Evolutionary conservation across 2,797 vertebrate species (phyloP), one percentile per base, ranked within the genome.

Genomic region (Gouania willdenowi): DNA sequence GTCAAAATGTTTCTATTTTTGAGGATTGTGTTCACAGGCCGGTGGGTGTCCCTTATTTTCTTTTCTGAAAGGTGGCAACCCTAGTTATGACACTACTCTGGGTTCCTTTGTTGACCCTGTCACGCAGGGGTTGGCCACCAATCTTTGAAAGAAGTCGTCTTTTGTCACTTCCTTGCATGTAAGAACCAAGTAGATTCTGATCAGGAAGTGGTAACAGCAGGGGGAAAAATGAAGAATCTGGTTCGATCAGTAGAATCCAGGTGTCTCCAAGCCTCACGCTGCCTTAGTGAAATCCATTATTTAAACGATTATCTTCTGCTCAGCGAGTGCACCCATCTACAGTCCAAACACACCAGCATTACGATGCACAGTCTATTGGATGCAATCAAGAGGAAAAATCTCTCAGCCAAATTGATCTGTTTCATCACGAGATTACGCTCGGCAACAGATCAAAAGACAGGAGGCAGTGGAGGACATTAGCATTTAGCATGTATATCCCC

Each of bases 241-340:
- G 16, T 26, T 20, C 49, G 38, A 58, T 41, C 41, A 52, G 16
- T 48, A 63, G 25, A 37, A 50, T 10, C 34, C 42, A 25, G 16
- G 49, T 62, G 31, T 28, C 44, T 38, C 30, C 2, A 46, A 49
- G 48, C 46, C 26, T 51, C 30, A 46, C 36, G 42, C 48, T 41
- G 49, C 70, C 40, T 54, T 19, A 49, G 56, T n/a, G 59, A 70
- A 68, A 67, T 71, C 62, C 50, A 74, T 77, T 76, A 76, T 65
- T 62, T 72, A 77, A 68, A 68, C 79, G 73, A 79, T 79, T 79
- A 77, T 63, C 63, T 66, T 36, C 51, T 17, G 46, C 48, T 61
- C 35, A 7, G 28, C 21, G n/a, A 56, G 36, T 2, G 5, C 20
- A 0, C 37, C 32, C 27, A 1, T 12, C 11, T 4, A 33, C 38